Evolutionary conservation across 2,888 invertebrate genomes (phyloP), one percentile per base, ranked within the genome.

Genomic region (Euphydryas editha): DNA sequence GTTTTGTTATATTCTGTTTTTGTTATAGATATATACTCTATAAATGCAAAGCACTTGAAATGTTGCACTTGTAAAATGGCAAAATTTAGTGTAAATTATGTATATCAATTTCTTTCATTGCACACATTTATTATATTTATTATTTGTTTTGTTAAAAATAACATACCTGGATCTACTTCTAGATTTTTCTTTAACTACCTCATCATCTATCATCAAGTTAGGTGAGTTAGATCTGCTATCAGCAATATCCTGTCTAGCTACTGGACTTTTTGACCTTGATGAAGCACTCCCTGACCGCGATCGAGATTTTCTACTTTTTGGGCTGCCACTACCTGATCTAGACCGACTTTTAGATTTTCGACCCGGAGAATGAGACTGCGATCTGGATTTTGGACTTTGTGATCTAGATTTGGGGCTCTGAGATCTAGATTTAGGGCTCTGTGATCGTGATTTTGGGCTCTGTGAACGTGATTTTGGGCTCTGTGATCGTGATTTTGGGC

Each of bases 161-260:
- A n/a, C 42, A 20, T 74, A 91, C 91, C 92, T 88, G 21, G 91
- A 90, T 68, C 88, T 79, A 70, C 90, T 92, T 62, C 85, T 87
- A 0, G 90, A 83, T 69, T 90, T 90, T 3, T 83, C 85, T 56
- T 89, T 89, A 20, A 76, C 78, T 44, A 82, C 80, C n/a, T 79
- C 87, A 83, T 92, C 93, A 78, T 93, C 93, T 74, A 93, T 93
- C 91, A 93, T 93, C 13, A 93, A 84, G 73, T 92, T 91, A 0
- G 94, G 93, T 1, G 93, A 92, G 68, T 93, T 93, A 0, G 94
- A 94, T 62, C 92, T 80, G 70, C 93, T 93, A 61, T 92, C 93
- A 39, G 85, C 84, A 0, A 79, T 83, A 73, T 87, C 85, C 36
- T 83, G 86, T 59, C 82, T 81, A 2, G 78, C 78, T 10, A 75